Evolutionary conservation across 2,888 invertebrate genomes (phyloP).

Genomic region (Deilephila elpenor): DNA sequence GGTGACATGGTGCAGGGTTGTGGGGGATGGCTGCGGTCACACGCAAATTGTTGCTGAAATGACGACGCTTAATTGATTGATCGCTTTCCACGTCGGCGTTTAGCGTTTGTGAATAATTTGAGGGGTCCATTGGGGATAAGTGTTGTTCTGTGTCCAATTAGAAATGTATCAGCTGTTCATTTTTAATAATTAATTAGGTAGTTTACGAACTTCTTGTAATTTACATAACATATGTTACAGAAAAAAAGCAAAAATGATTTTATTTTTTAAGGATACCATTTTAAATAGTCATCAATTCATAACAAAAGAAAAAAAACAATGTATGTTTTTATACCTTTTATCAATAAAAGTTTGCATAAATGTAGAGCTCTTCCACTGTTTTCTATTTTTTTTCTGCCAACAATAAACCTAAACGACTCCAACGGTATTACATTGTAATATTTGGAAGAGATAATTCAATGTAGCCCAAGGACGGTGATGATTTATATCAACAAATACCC

Average conservation of each 20-base stretch:
- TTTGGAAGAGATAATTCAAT: background rate
- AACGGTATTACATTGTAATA: background rate
- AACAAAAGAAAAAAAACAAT: too few relatives aligned
- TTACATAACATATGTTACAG: too few relatives aligned
- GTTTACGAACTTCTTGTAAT: too few relatives aligned
- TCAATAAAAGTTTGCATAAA: too few relatives aligned
- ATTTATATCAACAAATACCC: constrained; percentile 63
- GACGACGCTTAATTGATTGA: constrained; percentile 31
- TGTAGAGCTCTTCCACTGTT: too few relatives aligned
- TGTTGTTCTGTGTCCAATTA: background rate
- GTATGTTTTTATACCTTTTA: too few relatives aligned
- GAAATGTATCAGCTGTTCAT: background rate
- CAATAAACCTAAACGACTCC: too few relatives aligned
- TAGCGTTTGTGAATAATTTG: constrained; percentile 7
- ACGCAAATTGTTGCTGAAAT: constrained; percentile 39
- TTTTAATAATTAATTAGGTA: background rate
- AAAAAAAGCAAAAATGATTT: too few relatives aligned
- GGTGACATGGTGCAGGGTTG: constrained; percentile 29
- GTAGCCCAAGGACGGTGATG: constrained; percentile 38
- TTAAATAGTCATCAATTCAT: too few relatives aligned
- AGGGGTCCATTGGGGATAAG: background rate
- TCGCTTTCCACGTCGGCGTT: constrained; percentile 20
- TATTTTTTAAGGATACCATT: too few relatives aligned
- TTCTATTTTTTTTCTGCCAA: background rate
- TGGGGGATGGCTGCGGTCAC: constrained; percentile 38